Base-by-base conservation (phyloP, 2,113 vertebrate genomes). In the Tympanuchus pallidicinctus region DNA sequence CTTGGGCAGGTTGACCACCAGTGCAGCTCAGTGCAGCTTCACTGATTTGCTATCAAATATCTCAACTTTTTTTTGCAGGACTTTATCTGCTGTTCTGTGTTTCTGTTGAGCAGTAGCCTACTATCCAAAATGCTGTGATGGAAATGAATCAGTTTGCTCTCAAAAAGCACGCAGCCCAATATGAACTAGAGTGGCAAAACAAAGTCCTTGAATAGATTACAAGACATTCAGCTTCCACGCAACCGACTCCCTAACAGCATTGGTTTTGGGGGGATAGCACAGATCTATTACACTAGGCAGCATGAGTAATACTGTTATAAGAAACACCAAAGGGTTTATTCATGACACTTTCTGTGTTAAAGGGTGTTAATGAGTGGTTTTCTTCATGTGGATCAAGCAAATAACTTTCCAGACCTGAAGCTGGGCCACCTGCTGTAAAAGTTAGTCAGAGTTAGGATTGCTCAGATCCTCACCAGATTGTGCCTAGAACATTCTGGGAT, bases 321-420 rank as follows among this genome's bases (percentile, higher is more conserved):
- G 70, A 79, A 90, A 63, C 54, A 40, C 59, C 77, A 48, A 61
- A 57, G 61, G 16, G 8, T 75, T 82, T 61, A 32, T 75, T 88
- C 63, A 32, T 90, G 43, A 27, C n/a, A 28, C 76, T 90, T 75
- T 65, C 61, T 90, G 61, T 71, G 83, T 67, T 88, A 52, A 88
- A 86, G 92, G 30, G 20, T 86, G 59, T 48, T 89, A 75, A 84
- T 52, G 9, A 86, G 60, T 25, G 36, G 5, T 64, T 61, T 17
- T 88, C 42, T 78, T 57, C 0, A 0, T 67, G 70, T 65, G 43
- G 34, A 18, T 78, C 54, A 82, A 76, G 45, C 28, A 52, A 65
- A 54, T 24, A 66, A 45, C 40, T 84, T 84, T 80, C 22, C 13
- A 70, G 72, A 77, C 28, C 42, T 57, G 40, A 67, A 64, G 19